phyloP scores from a whole-genome alignment of 2,113 vertebrate species.

The Bolborhynchus lineola region DNA sequence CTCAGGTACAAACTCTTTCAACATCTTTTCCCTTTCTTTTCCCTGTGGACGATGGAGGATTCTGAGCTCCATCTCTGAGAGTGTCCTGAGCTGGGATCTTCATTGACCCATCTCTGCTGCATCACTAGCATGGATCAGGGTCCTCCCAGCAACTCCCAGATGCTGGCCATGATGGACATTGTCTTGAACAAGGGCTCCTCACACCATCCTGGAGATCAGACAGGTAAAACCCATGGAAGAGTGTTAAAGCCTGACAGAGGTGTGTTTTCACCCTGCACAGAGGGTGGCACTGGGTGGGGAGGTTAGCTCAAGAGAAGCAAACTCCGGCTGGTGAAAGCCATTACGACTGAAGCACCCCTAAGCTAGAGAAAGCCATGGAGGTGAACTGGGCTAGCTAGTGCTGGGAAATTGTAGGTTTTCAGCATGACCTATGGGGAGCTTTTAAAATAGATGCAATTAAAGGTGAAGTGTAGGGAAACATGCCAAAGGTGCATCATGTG shows the following conservation, averaged over 20 bases:
- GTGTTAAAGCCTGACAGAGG: neutral
- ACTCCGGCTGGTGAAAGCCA: neutral
- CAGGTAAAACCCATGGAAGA: neutral
- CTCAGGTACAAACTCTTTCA: neutral
- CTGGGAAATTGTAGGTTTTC: neutral
- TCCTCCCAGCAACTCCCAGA: neutral
- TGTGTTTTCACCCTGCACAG: neutral
- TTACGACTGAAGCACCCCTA: neutral
- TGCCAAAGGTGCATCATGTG: neutral
- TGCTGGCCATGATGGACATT: rapidly evolving
- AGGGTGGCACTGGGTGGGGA: neutral
- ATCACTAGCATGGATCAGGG: rapidly evolving
- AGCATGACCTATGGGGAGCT: neutral
- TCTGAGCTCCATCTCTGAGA: neutral
- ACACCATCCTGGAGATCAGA: neutral
- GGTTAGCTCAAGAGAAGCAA: neutral
- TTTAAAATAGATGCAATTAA: neutral
- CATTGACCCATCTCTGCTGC: neutral
- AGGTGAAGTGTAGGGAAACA: neutral
- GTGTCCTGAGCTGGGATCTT: neutral
- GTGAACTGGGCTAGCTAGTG: neutral
- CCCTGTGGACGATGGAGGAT: neutral
- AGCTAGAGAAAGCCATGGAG: neutral
- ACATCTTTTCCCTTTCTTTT: neutral
- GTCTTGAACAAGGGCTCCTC: neutral